Conservation (phyloP, 2,888 invertebrate species). For the Seladonia tumulorum region DNA sequence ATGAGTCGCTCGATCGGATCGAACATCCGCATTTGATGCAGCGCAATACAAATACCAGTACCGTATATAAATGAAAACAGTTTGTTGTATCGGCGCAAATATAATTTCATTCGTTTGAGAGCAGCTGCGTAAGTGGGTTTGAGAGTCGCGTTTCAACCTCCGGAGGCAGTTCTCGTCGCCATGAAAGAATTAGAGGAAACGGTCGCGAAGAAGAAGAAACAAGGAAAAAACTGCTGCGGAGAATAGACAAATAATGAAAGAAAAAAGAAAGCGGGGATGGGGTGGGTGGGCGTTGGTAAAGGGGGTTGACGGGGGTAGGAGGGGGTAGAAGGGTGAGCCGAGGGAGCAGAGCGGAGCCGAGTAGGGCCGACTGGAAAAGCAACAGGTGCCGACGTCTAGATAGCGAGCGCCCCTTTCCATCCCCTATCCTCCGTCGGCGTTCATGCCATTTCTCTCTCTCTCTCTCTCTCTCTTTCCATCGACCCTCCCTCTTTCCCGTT, state of each 20-base stretch:
- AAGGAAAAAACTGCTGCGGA: slow-evolving; percentile 34
- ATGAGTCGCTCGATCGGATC: neutral
- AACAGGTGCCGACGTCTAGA: slow-evolving; percentile 83
- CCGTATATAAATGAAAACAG: too few relatives aligned
- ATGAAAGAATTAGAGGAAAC: slow-evolving; percentile 38
- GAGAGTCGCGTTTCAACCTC: slow-evolving; percentile 65
- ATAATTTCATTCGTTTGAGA: slow-evolving; percentile 41
- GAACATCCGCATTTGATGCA: neutral
- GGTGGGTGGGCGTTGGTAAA: slow-evolving; percentile 1
- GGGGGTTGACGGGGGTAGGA: neutral
- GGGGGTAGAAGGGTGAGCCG: slow-evolving; percentile 13
- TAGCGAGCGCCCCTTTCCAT: slow-evolving; percentile 71
- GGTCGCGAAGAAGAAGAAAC: slow-evolving; percentile 32
- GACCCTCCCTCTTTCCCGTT: slow-evolving; percentile 34
- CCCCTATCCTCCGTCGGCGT: slow-evolving; percentile 53
- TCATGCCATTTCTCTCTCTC: slow-evolving; percentile 52
- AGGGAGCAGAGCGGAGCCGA: slow-evolving; percentile 31
- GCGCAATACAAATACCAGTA: neutral
- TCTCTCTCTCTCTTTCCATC: slow-evolving; percentile 39
- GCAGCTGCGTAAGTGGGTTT: slow-evolving; percentile 60
- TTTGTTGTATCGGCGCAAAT: slow-evolving; percentile 5
- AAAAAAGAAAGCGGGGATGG: slow-evolving; percentile 27
- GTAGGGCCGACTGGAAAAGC: slow-evolving; percentile 79
- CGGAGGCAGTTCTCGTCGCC: slow-evolving; percentile 31
- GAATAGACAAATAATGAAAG: slow-evolving; percentile 55